phyloP scores from a whole-genome alignment of 2,113 vertebrate genomes.

The Haemorhous mexicanus region DNA sequence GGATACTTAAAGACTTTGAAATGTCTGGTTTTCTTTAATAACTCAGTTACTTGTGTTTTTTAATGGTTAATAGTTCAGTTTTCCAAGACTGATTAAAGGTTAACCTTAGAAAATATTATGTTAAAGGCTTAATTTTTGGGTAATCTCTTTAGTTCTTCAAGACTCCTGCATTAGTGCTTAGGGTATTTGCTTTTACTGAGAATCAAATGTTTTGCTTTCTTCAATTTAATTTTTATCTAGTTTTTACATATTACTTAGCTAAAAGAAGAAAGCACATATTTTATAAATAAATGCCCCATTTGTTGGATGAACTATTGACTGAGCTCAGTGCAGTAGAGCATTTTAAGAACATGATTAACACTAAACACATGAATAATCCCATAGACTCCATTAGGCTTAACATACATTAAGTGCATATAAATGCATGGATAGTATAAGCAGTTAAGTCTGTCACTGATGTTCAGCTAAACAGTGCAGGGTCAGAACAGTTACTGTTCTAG shows the following conservation, averaged over 20 bases:
- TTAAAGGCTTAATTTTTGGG: background rate
- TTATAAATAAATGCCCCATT: background rate
- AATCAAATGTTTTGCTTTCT: background rate
- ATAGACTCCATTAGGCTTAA: background rate
- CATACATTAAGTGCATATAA: background rate
- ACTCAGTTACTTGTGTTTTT: background rate
- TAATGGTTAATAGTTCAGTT: background rate
- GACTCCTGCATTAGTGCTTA: background rate
- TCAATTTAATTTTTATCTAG: background rate
- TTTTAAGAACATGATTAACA: background rate
- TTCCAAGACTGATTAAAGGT: background rate
- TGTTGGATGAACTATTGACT: background rate
- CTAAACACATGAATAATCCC: background rate
- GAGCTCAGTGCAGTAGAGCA: background rate
- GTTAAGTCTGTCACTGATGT: background rate
- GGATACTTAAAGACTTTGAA: background rate
- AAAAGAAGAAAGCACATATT: background rate
- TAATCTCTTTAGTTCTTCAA: background rate
- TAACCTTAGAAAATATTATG: background rate
- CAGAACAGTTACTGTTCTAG: background rate
- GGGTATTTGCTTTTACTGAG: background rate
- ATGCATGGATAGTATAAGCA: background rate
- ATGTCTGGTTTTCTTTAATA: background rate
- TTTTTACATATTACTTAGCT: accelerated
- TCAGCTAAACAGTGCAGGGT: background rate